Conservation (phyloP, 2,888 invertebrate species). For the Drosophila ezoana region DNA sequence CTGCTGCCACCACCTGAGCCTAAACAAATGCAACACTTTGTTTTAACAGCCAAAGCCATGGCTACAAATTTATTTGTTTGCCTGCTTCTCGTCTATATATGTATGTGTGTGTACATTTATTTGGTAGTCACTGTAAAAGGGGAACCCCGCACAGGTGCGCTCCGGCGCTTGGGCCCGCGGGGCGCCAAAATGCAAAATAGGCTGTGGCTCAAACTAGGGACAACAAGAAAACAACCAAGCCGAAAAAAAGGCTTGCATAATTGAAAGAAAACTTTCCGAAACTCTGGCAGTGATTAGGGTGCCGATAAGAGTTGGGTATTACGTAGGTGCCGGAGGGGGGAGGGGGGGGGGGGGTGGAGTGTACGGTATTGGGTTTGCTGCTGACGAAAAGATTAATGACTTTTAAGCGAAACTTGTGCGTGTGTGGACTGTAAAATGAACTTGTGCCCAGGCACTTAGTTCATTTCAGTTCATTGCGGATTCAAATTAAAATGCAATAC, state of each 20-base stretch:
- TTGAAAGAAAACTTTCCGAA: conserved; percentile 58
- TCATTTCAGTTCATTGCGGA: conserved; percentile 25
- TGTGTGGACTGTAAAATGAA: conserved; percentile 21
- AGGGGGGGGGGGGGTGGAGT: too few relatives aligned
- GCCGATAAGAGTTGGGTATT: conserved; percentile 27
- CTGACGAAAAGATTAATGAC: conserved; percentile 59
- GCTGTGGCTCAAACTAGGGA: conserved; percentile 3
- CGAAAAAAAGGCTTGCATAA: conserved; percentile 53
- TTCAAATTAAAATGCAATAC: conserved; percentile 30
- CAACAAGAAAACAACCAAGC: neutral
- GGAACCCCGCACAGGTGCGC: conserved; percentile 54
- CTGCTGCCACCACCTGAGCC: conserved; percentile 46
- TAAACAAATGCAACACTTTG: conserved; percentile 80
- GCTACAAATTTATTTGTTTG: conserved; percentile 72
- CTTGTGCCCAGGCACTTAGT: conserved; percentile 3
- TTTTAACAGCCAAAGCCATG: conserved; percentile 53
- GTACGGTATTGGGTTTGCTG: conserved; percentile 7
- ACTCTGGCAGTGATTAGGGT: conserved; percentile 53
- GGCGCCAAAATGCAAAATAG: conserved; percentile 66
- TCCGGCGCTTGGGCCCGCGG: conserved; percentile 57
- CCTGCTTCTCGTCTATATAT: conserved; percentile 8
- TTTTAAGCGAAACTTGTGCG: conserved; percentile 14
- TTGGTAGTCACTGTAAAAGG: conserved; percentile 20
- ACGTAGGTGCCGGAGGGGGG: conserved; percentile 15
- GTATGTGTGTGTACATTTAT: conserved; percentile 7